phyloP scores from a whole-genome alignment of 2,888 invertebrate species.

The Crocallis elinguaria region DNA sequence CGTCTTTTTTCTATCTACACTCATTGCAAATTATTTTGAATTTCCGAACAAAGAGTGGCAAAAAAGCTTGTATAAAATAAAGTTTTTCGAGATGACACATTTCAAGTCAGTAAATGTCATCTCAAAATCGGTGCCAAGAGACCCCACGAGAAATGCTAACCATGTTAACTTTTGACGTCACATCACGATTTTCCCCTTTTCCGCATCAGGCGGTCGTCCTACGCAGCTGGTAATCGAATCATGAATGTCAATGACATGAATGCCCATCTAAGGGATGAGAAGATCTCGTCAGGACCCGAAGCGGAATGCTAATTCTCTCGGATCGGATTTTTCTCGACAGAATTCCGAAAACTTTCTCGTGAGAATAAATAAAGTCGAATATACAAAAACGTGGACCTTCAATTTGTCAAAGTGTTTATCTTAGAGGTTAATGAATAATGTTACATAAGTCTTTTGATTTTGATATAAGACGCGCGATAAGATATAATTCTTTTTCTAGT shows the following conservation, averaged over 20 bases:
- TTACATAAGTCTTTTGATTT: background rate
- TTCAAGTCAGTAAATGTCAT: too few species aligned
- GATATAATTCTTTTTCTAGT: too few species aligned
- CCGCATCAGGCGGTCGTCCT: slow-evolving; percentile 5
- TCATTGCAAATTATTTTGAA: too few species aligned
- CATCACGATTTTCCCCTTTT: background rate
- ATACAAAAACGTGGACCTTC: background rate
- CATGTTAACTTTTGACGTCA: background rate
- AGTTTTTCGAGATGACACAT: too few species aligned
- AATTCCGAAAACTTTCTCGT: slow-evolving; percentile 5
- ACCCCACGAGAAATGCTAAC: too few species aligned
- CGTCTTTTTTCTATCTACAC: too few species aligned
- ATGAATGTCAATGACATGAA: slow-evolving; percentile 13
- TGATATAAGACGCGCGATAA: too few species aligned
- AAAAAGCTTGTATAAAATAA: too few species aligned
- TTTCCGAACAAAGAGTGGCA: too few species aligned
- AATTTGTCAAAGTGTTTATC: slow-evolving; percentile 6
- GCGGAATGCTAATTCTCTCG: slow-evolving; percentile 16
- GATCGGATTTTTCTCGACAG: slow-evolving; percentile 9
- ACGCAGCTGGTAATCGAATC: slow-evolving; percentile 14
- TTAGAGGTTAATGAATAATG: background rate
- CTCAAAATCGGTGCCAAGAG: too few species aligned
- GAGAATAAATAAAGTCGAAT: background rate
- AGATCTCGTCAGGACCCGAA: slow-evolving; percentile 3
- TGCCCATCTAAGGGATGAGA: slow-evolving; percentile 8